Base-by-base conservation (phyloP, 2,797 vertebrate genomes). In the Yasuhikotakia modesta region DNA sequence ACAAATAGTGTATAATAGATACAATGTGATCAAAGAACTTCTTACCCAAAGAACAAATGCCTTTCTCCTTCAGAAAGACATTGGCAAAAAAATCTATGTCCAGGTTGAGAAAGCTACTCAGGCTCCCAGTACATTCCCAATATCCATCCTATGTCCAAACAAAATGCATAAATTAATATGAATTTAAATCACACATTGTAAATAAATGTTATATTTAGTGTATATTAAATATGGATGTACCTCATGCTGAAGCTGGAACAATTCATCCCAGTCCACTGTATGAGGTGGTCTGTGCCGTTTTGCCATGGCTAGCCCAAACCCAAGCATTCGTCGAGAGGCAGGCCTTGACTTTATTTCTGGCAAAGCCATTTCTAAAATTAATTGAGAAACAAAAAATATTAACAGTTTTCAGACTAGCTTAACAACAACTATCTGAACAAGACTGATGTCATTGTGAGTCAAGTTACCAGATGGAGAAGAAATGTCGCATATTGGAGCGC, bases 31-130 rank as follows among this genome's bases (percentile, higher is more conserved):
- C n/a, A n/a, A n/a, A n/a, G n/a, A n/a, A n/a, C 8, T 2, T 5
- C 83, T 89, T 91, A 96, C 95, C 95, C 22, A 97, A 89, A 81
- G 95, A 96, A 11, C 12, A 58, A 88, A 96, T 95, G 83, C 94
- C 95, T 85, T 91, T 96, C 85, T 89, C 86, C 71, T 90, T 87
- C 80, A 95, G 92, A 84, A 93, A 95, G 46, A 81, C 84, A 45
- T 93, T 87, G 66, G 86, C 88, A 78, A 96, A 93, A 81, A 83
- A 39, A 72, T 89, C 82, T 5, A 90, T 81, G 27, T 95, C 80
- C 70, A 95, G 74, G 1, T 88, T 82, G 22, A 96, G 73, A 45
- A 93, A 66, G 16, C 68, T 52, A 10, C 93, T 94, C 68, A 97
- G 89, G 45, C 87, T 85, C 2, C 73, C 35, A 8, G 86, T 94